phyloP scores from a whole-genome alignment of 2,797 vertebrate species.

The Molossus molossus region DNA sequence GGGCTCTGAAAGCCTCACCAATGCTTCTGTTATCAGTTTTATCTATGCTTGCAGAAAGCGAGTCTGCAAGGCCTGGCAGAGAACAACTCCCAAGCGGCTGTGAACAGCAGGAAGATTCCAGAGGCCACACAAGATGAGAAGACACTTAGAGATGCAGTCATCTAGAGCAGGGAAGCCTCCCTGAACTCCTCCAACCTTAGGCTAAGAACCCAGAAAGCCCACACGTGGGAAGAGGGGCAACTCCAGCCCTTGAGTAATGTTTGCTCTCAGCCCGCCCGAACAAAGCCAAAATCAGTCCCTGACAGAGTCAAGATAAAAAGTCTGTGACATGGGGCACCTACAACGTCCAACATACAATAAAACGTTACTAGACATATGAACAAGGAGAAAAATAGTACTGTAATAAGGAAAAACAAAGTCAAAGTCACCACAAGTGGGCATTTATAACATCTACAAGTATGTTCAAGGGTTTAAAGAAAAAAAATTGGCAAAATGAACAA shows the following conservation, averaged over 20 bases:
- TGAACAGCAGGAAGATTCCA: background rate
- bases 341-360: background rate
- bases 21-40: accelerated
- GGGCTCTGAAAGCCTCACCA: background rate
- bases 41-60: accelerated
- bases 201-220: background rate
- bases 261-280: background rate
- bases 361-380: background rate
- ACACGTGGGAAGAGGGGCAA: background rate
- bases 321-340: background rate
- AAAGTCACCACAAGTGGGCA: background rate
- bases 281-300: background rate
- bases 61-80: background rate
- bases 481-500: background rate
- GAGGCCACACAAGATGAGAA: background rate
- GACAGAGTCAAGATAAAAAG: background rate
- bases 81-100: background rate
- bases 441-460: background rate
- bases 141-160: background rate
- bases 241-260: background rate
- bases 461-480: background rate
- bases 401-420: background rate
- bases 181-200: accelerated
- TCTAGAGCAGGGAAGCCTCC: background rate
- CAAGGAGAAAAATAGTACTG: background rate